Evolutionary conservation across 1,140 invertebrate genomes (phyloP).

Genomic region (Homarus americanus): DNA sequence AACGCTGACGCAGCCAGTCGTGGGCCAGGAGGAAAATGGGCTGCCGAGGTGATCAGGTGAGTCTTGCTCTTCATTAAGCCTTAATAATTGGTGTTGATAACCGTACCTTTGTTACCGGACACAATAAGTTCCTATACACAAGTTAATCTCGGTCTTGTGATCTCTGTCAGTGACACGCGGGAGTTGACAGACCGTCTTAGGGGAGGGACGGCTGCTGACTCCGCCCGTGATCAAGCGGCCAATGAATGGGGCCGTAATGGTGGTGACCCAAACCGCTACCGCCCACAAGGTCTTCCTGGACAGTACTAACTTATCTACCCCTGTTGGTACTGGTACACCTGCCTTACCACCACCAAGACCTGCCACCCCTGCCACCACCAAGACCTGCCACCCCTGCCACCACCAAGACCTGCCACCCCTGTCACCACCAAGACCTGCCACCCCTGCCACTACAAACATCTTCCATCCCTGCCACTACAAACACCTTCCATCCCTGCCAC

Average conservation of each 20-base stretch:
- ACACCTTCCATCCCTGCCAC: too few species aligned
- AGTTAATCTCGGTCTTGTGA: too few species aligned
- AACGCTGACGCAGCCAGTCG: slow-evolving; percentile 57
- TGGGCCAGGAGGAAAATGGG: slow-evolving; percentile 52
- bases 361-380: too few species aligned
- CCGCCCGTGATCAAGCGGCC: slow-evolving; percentile 37
- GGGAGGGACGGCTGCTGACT: slow-evolving; percentile 2
- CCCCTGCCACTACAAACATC: background rate
- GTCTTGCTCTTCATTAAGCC: too few species aligned
- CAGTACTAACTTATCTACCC: too few species aligned
- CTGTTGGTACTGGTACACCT: background rate
- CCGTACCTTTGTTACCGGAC: too few species aligned
- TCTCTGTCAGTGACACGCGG: slow-evolving; percentile 28
- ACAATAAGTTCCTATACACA: too few species aligned
- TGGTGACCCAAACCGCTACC: slow-evolving; percentile 29
- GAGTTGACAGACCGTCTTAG: slow-evolving; percentile 38
- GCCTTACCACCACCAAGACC: background rate
- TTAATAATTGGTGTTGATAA: too few species aligned
- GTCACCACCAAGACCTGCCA: background rate
- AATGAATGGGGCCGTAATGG: slow-evolving; percentile 55
- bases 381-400: background rate
- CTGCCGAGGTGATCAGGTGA: slow-evolving; percentile 51
- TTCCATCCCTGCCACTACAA: too few species aligned
- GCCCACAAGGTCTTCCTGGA: too few species aligned
- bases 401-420: background rate